These are phyloP conservation scores for Leguminivora glycinivorella DNA, from an alignment of 1,140 invertebrate species.

Conservation along the genomic window DNA sequence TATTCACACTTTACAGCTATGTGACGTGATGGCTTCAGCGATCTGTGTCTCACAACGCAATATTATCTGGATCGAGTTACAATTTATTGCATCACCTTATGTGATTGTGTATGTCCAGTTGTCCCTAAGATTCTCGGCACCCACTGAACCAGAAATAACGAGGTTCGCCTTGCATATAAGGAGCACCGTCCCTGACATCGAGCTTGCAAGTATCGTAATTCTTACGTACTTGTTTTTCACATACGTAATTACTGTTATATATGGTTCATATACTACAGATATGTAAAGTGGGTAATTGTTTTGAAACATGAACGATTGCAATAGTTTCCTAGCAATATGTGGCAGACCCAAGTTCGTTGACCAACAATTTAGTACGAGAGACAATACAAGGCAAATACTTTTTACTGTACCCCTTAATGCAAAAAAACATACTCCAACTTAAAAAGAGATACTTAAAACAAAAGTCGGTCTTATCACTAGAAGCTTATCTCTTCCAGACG, in stretches of 20 bases:
- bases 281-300: background rate
- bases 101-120: background rate
- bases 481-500: too few relatives aligned
- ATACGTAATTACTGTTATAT: background rate
- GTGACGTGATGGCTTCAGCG: background rate
- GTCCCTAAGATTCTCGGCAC: constrained; percentile 4
- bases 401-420: too few relatives aligned
- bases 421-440: too few relatives aligned
- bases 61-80: background rate
- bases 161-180: constrained; percentile 25
- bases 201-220: constrained; percentile 10
- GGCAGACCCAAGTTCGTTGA: background rate
- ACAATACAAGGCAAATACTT: too few relatives aligned
- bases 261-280: constrained; percentile 4
- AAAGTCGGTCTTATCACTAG: too few relatives aligned
- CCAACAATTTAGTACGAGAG: too few relatives aligned
- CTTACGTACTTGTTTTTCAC: constrained; percentile 23
- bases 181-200: constrained; percentile 10
- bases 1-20: background rate
- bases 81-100: background rate
- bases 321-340: background rate
- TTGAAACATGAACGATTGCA: background rate
- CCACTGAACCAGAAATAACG: constrained; percentile 10
- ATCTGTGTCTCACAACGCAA: background rate
- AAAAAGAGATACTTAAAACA: too few relatives aligned